phyloP scores from a whole-genome alignment of 2,797 vertebrate species.

The Coregonus sp. region DNA sequence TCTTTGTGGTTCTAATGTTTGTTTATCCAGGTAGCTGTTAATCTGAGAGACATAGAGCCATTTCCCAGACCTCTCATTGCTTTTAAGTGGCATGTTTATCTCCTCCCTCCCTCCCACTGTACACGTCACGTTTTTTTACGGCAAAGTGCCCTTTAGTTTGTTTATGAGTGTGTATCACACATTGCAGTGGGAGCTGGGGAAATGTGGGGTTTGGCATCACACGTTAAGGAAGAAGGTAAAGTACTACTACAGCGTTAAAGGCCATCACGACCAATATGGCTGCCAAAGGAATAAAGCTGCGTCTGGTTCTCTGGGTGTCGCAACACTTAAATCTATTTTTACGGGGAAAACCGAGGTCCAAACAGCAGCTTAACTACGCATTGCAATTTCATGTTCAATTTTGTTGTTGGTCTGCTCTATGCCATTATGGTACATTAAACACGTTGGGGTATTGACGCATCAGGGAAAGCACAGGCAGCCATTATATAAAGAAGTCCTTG shows the following conservation, averaged over 20 bases:
- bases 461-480: constrained; percentile 2
- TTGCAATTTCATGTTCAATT: not conserved
- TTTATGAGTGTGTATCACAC: too few species aligned
- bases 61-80: constrained; percentile 7
- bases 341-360: not conserved
- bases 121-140: too few species aligned
- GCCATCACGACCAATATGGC: not conserved
- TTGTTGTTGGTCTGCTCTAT: not conserved
- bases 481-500: constrained; percentile 11
- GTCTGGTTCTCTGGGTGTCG: not conserved
- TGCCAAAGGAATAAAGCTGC: not conserved
- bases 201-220: too few species aligned
- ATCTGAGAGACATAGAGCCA: not conserved
- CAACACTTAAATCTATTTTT: not conserved
- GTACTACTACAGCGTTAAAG: too few species aligned
- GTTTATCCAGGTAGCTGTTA: not conserved
- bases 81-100: not conserved
- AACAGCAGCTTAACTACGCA: not conserved
- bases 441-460: not conserved
- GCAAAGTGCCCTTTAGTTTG: too few species aligned
- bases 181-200: not conserved
- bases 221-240: too few species aligned
- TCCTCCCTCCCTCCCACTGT: too few species aligned
- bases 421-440: not conserved
- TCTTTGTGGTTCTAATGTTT: too few species aligned